Base-by-base conservation (phyloP, 2,888 invertebrate genomes). In the Noctua janthe region DNA sequence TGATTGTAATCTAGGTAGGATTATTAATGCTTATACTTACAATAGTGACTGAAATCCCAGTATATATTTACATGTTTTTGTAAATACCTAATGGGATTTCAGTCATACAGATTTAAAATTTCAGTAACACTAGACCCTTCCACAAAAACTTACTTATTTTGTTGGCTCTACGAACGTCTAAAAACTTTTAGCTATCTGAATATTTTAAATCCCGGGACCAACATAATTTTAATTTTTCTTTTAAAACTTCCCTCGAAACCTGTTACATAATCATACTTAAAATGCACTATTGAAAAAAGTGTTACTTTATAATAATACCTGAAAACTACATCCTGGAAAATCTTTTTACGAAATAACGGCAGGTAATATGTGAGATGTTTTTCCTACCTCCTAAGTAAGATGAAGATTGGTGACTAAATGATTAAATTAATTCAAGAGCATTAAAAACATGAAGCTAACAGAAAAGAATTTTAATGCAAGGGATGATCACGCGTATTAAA, bases 131-230 rank as follows among this genome's bases (percentile, higher is more conserved):
- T 56, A 62, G 11, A 78, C n/a, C 39, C 13, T 15, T 29, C 23
- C 15, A n/a, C 15, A 15, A 35, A n/a, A 70, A 39, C 11, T 39
- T 35, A 35, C 10, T 39, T 66, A 20, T 39, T 82, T 74, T 35
- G 54, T 74, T 74, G 47, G 51, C 13, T 64, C 62, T 64, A 20
- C 54, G 82, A 64, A 54, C 43, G 35, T 66, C 54, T 56, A 29
- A 51, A 39, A 67, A 67, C 51, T 84, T 78, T 39, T 69, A 84
- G 80, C 20, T 79, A 70, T 79, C 49, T 56, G 29, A 84, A 84
- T 56, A 62, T 49, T 54, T 71, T 56, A 29, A 49, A 84, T 71
- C 69, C 73, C 54, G 82, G 82, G 86, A 85, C 85, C 81, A 82
- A 82, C 23, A 64, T 85, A 39, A 69, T 69, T 81, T 62, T 15